Percentiles rank a stretch among this genome's conserved stretches.
Conservation (phyloP, 2,888 invertebrate species). For the Helleia helle region DNA sequence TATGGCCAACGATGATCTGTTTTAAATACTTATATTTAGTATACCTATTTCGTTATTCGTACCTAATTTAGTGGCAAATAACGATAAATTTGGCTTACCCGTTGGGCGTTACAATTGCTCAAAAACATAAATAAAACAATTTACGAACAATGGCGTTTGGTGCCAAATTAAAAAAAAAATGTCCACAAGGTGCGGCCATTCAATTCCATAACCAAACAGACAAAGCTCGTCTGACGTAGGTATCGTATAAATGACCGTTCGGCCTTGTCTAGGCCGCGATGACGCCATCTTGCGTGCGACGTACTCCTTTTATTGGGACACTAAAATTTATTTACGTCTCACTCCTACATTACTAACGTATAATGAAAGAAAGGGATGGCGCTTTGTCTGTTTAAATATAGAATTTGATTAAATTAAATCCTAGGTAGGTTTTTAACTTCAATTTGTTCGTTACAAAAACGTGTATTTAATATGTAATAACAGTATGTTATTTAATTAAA, state of each 20-base stretch:
- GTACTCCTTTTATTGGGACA: slow-evolving; percentile 59
- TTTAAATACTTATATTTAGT: too few relatives aligned
- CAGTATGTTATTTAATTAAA: too few relatives aligned
- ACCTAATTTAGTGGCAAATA: too few relatives aligned
- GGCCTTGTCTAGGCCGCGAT: slow-evolving; percentile 73
- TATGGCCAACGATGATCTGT: too few relatives aligned
- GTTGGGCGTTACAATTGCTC: too few relatives aligned
- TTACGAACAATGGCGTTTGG: not conserved
- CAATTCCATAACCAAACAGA: slow-evolving; percentile 39
- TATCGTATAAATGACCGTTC: slow-evolving; percentile 65
- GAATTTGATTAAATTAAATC: not conserved
- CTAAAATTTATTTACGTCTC: slow-evolving; percentile 46
- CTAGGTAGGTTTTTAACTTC: not conserved
- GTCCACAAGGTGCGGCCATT: slow-evolving; percentile 25
- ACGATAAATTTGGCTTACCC: too few relatives aligned
- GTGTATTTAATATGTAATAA: too few relatives aligned
- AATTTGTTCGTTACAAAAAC: not conserved
- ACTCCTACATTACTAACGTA: slow-evolving; percentile 27
- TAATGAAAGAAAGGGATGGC: slow-evolving; percentile 12
- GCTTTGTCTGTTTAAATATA: slow-evolving; percentile 6
- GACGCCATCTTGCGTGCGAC: slow-evolving; percentile 66
- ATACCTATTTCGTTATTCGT: too few relatives aligned
- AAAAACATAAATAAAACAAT: not conserved
- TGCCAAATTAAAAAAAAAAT: slow-evolving; percentile 21
- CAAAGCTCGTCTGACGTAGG: slow-evolving; percentile 59